Evolutionary conservation across 2,113 vertebrate species (phyloP).

Genomic region (Silurus asotus): DNA sequence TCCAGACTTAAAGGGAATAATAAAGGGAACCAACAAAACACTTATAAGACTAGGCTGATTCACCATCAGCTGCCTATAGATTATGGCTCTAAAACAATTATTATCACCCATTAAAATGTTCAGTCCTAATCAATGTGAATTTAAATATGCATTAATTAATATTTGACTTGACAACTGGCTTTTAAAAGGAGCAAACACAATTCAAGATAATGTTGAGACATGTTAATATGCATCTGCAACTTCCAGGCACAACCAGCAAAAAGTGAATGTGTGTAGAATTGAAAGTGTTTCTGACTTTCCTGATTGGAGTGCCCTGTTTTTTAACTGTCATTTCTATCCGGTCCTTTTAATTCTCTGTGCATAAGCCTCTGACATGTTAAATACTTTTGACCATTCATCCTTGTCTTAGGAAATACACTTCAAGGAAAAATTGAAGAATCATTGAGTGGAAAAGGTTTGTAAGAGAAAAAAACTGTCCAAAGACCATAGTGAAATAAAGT

Average conservation of each 20-base stretch:
- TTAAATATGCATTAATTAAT: neutral
- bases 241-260: neutral
- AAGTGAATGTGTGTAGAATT: neutral
- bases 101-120: neutral
- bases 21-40: neutral
- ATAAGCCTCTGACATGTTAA: constrained; percentile 31
- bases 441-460: neutral
- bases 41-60: neutral
- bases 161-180: neutral
- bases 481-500: neutral
- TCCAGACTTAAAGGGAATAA: neutral
- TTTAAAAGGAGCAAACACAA: constrained; percentile 14
- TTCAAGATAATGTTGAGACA: neutral
- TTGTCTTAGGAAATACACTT: constrained; percentile 39
- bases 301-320: constrained; percentile 25
- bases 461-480: constrained; percentile 1
- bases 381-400: constrained; percentile 41
- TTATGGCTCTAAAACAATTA: neutral
- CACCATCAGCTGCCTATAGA: neutral
- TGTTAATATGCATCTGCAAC: neutral
- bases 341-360: constrained; percentile 46
- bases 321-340: constrained; percentile 33
- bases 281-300: constrained; percentile 5
- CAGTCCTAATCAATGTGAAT: neutral
- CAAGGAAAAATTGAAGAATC: constrained; percentile 14